Base-by-base conservation (phyloP, 1,140 invertebrate species). In the Oscheius sp. region DNA sequence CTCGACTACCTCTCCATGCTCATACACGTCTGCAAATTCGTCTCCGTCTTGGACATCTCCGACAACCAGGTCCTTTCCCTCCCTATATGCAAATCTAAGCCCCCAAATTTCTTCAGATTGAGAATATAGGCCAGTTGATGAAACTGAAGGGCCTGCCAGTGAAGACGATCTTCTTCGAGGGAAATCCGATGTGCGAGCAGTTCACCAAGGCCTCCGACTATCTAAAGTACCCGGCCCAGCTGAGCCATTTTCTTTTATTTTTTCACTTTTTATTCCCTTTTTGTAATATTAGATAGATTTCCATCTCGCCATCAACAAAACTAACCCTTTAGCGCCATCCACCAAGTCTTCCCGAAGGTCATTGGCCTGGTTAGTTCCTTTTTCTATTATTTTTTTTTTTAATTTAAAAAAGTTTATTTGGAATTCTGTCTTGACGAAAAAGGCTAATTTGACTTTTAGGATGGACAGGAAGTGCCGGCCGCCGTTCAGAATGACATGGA, bases 401-500 rank as follows among this genome's bases (percentile, higher is more conserved):
- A n/a, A n/a, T n/a, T n/a, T n/a, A n/a, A n/a, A n/a, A n/a, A n/a
- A n/a, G n/a, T n/a, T n/a, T n/a, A n/a, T n/a, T n/a, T n/a, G n/a
- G n/a, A n/a, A n/a, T n/a, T n/a, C n/a, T n/a, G n/a, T n/a, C n/a
- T n/a, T n/a, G n/a, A n/a, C n/a, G n/a, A 55, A 13, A 55, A 55
- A 20, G 38, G n/a, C 7, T 42, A 42, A 42, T 29, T 49, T 52
- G 4, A 20, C 3, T 55, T 67, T 31, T 35, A 68, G 67, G 67
- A 68, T n/a, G 67, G 67, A 42, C 32, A 58, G 26, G 67, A 59
- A 46, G 67, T 68, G 67, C 46, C 52, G 15, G 7, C 55, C 7
- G 67, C 28, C 15, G 23, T 13, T 55, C 23, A 13, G 23, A 7
- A 7, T 23, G 28, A 13, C 49, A 7, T 7, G 38, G 42, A 23